These are phyloP conservation scores for Teleiodes luculella DNA, from an alignment of 2,888 invertebrate genomes.

Conservation along the genomic window DNA sequence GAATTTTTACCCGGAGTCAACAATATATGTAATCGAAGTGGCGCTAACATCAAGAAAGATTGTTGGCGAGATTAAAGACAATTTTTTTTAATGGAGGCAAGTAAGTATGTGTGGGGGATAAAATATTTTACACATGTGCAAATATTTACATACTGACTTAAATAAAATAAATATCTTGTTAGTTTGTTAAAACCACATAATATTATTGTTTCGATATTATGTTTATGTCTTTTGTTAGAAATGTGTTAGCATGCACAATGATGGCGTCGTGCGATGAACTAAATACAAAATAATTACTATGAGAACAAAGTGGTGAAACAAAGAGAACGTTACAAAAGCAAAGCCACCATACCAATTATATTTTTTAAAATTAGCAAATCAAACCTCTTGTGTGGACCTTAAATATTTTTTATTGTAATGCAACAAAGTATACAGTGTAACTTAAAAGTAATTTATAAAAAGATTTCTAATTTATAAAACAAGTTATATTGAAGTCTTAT, in stretches of 20 bases:
- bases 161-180: too few relatives aligned
- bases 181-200: too few relatives aligned
- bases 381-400: constrained; percentile 23
- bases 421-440: constrained; percentile 32
- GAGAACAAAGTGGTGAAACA: neutral
- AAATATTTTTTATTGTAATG: constrained; percentile 35
- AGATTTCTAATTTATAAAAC: constrained; percentile 10
- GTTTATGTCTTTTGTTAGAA: neutral
- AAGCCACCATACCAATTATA: constrained; percentile 5
- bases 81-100: too few relatives aligned
- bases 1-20: too few relatives aligned
- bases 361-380: constrained; percentile 14
- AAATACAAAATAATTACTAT: neutral
- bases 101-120: too few relatives aligned
- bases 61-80: too few relatives aligned
- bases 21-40: too few relatives aligned
- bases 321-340: neutral
- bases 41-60: too few relatives aligned
- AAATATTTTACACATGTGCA: too few relatives aligned
- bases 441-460: constrained; percentile 12
- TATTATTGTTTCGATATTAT: neutral
- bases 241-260: neutral
- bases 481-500: constrained; percentile 14
- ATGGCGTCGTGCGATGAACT: neutral
- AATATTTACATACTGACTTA: too few relatives aligned